Evolutionary conservation across 2,797 vertebrate species (phyloP), one percentile per base, ranked within the genome.

Genomic region (Mallotus villosus): DNA sequence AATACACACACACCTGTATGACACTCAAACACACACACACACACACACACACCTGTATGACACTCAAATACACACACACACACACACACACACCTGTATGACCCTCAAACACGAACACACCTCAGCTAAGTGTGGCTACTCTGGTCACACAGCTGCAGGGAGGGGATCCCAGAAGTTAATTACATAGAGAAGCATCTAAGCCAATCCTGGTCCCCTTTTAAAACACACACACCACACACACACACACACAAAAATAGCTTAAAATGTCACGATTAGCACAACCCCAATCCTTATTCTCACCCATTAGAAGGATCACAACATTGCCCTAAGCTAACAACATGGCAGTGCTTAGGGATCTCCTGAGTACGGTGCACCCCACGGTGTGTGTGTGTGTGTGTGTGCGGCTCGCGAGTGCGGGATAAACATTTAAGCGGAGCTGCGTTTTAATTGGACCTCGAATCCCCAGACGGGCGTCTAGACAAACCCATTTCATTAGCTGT

Each of bases 391-490:
- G 37, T 49, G 41, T 17, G 41, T 25, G 63, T 37, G 27, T n/a
- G 27, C 21, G n/a, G n/a, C n/a, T n/a, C n/a, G 51, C 29, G 24
- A 27, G 7, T 58, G 22, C 22, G 34, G 25, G 57, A 53, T 21
- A 49, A 3, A 6, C 24, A 17, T 55, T 17, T 64, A 63, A 17
- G 27, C 32, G 46, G 16, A 63, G 19, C 25, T 41, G 22, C 41
- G 4, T 29, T 51, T 25, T 62, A 17, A 4, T 32, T 62, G 51
- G 59, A 72, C 57, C 63, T 64, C 17, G 63, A 65, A 75, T 21
- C 67, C 21, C 55, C 64, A 61, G 46, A 67, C 11, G 58, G 17
- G 17, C 0, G 66, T 80, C 81, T 80, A 81, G 75, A 81, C 68
- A 3, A 25, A 53, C 32, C 60, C 11, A 53, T 75, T 70, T 81